Base-by-base conservation (phyloP, 2,797 vertebrate genomes). In the Chromis chromis region DNA sequence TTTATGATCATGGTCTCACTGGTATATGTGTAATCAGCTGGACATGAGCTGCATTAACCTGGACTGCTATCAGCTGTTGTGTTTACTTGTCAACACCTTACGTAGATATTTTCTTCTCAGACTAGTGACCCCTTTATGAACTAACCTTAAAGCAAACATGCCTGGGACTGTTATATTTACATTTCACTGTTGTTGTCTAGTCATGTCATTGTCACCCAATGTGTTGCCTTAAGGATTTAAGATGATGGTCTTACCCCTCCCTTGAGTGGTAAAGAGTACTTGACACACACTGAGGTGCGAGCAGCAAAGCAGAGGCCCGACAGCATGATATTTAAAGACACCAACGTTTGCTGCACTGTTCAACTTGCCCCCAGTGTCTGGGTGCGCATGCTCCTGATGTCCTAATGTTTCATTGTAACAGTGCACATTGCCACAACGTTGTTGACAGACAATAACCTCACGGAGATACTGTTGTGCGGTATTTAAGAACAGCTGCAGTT, bases 401-500 rank as follows among this genome's bases (percentile, higher is more conserved):
- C 13, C 17, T 4, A 16, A 44, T 16, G 6, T 4, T 17, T 28
- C 12, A 14, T 14, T 1, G 24, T 3, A 55, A 14, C 4, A 1
- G 42, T 8, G 2, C 8, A 61, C 6, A 10, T 48, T 60, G 19
- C 4, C 33, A 33, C 50, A 21, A 44, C n/a, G 5, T 9, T 39
- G n/a, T 50, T 53, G 50, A 24, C 50, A 25, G 14, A 27, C 6
- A 52, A 7, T 13, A 16, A 58, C 22, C 9, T 3, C 21, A 19
- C 31, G 17, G 40, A 21, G 17, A 3, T 48, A 7, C 44, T 10
- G 19, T 7, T 19, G 44, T 31, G 44, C 39, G 40, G n/a, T 14
- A 14, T 64, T 57, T 62, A 19, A 9, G 6, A 52, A 40, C 36
- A 19, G 21, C 49, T 36, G 69, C n/a, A 67, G 27, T 65, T 21